A percentile compares a stretch with the other conserved stretches of the same genome.
Conservation (phyloP, 2,113 vertebrate species). For the Oophaga pumilio region DNA sequence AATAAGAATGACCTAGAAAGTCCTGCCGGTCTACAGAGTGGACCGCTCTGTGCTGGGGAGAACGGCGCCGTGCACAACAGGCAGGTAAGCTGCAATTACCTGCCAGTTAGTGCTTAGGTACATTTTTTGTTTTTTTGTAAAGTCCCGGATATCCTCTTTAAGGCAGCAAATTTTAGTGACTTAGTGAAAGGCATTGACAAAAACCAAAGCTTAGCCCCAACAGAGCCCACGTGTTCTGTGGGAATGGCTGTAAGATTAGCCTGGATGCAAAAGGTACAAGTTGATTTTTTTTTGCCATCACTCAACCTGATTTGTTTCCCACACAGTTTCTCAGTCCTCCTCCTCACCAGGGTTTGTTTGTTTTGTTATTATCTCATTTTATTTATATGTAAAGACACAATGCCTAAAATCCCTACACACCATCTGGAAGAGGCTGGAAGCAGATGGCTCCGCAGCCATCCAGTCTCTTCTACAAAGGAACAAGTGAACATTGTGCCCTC, state of each 20-base stretch:
- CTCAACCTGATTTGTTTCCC: neutral
- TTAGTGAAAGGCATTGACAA: neutral
- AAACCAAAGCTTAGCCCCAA: neutral
- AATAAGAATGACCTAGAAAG: too few relatives aligned
- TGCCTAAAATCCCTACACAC: constrained; percentile 25
- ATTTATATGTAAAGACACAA: constrained; percentile 50
- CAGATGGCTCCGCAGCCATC: constrained; percentile 2
- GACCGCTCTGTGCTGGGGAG: too few relatives aligned
- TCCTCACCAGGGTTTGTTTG: constrained; percentile 46
- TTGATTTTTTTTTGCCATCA: neutral
- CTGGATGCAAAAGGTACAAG: neutral
- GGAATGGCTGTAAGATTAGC: neutral
- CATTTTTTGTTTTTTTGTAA: too few relatives aligned
- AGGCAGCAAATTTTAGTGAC: neutral
- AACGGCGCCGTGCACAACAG: too few relatives aligned
- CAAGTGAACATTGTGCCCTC: neutral
- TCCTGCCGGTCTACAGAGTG: too few relatives aligned
- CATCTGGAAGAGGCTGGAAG: neutral
- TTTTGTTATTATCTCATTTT: constrained; percentile 38
- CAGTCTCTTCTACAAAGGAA: constrained; percentile 20
- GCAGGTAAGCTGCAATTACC: too few relatives aligned
- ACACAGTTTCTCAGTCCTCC: constrained; percentile 40
- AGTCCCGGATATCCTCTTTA: too few relatives aligned
- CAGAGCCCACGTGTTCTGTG: neutral
- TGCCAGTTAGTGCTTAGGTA: too few relatives aligned